Evolutionary conservation across 2,888 invertebrate species (phyloP).

Genomic region (Osmoderma eremita): DNA sequence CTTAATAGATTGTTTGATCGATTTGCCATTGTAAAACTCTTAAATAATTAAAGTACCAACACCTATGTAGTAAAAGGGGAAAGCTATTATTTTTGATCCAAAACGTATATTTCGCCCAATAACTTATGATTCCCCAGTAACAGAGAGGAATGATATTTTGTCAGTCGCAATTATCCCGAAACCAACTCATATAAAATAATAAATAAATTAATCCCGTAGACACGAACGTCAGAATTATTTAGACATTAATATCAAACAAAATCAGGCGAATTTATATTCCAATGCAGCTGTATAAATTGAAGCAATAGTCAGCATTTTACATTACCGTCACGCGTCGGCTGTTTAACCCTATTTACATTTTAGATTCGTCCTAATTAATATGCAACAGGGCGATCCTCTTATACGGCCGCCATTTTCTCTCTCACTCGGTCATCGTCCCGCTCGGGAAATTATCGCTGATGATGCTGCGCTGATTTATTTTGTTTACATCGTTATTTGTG

Average conservation of each 20-base stretch:
- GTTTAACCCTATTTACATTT: slow-evolving; percentile 58
- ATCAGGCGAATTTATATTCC: slow-evolving; percentile 43
- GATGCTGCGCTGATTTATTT: slow-evolving; percentile 28
- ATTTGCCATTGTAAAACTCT: too few species aligned
- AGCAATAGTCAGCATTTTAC: slow-evolving; percentile 54
- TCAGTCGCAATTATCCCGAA: background rate
- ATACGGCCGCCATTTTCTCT: background rate
- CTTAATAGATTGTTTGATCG: too few species aligned
- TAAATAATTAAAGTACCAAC: slow-evolving; percentile 11
- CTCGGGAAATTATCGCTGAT: slow-evolving; percentile 11
- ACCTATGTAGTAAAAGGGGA: too few species aligned
- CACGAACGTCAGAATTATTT: background rate
- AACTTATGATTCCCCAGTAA: too few species aligned
- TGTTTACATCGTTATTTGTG: slow-evolving; percentile 28
- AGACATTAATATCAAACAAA: slow-evolving; percentile 32
- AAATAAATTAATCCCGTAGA: background rate
- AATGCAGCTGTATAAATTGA: slow-evolving; percentile 48
- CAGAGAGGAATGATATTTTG: too few species aligned
- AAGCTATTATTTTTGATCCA: too few species aligned
- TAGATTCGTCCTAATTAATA: slow-evolving; percentile 58
- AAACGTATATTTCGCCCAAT: too few species aligned
- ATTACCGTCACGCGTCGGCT: slow-evolving; percentile 57
- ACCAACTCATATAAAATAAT: background rate
- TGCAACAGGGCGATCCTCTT: slow-evolving; percentile 37
- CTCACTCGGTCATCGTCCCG: background rate